Conservation (phyloP, 2,888 invertebrate species). For the Arrhopalites spinosus region DNA sequence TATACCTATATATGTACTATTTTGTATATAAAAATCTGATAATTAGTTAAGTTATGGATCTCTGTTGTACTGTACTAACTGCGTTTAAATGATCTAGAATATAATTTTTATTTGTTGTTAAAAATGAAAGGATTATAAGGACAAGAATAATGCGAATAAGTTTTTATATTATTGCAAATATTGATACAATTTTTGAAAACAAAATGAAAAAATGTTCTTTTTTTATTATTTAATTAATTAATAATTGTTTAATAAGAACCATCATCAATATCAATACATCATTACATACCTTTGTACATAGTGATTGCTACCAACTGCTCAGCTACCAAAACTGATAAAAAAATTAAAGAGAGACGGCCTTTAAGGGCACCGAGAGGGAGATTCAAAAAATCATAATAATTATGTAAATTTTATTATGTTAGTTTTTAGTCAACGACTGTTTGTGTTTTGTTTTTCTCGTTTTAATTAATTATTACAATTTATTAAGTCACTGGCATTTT, state of each 20-base stretch:
- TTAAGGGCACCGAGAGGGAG: too few relatives aligned
- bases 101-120: not conserved
- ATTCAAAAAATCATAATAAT: too few relatives aligned
- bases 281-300: not conserved
- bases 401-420: too few relatives aligned
- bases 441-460: not conserved
- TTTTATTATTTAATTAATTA: not conserved
- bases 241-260: not conserved
- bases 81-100: not conserved
- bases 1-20: not conserved
- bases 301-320: conserved; percentile 18
- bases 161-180: not conserved
- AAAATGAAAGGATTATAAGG: not conserved
- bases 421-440: not conserved
- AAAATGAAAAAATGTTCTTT: not conserved
- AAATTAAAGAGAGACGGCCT: not conserved
- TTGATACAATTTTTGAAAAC: not conserved
- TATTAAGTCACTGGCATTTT: too few relatives aligned
- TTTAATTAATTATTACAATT: not conserved
- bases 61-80: conserved; percentile 2
- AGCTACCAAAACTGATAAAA: not conserved
- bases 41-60: not conserved
- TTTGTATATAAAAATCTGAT: not conserved
- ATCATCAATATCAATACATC: not conserved
- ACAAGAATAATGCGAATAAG: not conserved